phyloP scores from a whole-genome alignment of 2,888 invertebrate species.

The Mimumesa dahlbomi region DNA sequence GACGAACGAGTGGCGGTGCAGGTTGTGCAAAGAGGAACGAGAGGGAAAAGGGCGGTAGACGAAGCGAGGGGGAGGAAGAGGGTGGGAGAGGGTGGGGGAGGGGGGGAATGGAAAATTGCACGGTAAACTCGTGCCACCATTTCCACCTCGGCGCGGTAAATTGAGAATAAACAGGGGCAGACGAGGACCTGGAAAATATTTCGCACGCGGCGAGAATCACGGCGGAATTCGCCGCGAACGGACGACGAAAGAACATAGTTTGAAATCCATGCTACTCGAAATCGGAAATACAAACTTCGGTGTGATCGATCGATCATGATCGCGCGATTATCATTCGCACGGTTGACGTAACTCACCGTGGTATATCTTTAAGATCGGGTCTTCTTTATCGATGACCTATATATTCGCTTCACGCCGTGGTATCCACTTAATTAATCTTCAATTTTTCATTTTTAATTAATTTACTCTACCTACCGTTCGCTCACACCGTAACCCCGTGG shows the following conservation, averaged over 20 bases:
- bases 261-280: no score
- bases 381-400: no score
- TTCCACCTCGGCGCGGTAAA: conserved; percentile 60
- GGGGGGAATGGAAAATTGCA: conserved; percentile 64
- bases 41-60: conserved; percentile 3
- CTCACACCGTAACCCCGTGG: no score
- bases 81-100: conserved; percentile 24
- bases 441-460: no score
- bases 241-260: not conserved
- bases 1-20: conserved; percentile 55
- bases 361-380: no score
- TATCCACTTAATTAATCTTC: no score
- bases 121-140: conserved; percentile 66
- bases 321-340: no score
- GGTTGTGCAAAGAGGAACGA: conserved; percentile 29
- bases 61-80: conserved; percentile 5
- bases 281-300: no score
- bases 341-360: no score
- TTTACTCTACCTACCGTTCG: no score
- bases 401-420: no score
- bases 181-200: conserved; percentile 34
- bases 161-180: conserved; percentile 65
- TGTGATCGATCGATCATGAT: no score
- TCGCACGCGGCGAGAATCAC: conserved; percentile 19
- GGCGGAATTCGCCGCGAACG: conserved; percentile 24